Evolutionary conservation across 2,888 invertebrate species (phyloP), one percentile per base, ranked within the genome.

Genomic region (Tolmerus cingulatus): DNA sequence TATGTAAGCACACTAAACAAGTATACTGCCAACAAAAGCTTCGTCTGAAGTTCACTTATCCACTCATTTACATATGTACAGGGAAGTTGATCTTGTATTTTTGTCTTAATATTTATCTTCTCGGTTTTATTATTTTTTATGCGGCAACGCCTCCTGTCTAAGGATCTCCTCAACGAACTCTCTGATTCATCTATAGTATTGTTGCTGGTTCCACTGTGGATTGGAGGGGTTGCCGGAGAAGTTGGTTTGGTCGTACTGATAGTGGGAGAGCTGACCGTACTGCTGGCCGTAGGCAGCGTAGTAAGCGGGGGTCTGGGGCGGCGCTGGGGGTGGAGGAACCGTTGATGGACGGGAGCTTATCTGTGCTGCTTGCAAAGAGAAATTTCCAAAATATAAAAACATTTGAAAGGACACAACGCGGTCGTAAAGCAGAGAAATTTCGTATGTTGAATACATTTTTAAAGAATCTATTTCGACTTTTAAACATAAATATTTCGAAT

Each of bases 271-370:
- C 81, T 88, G 88, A 16, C 87, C 88, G 76, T 87, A 89, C 30
- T 87, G 89, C 66, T 88, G 87, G 23, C 87, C 86, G 30, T 88
- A 92, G 2, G 92, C 91, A 9, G 91, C 89, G 87, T 90, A 90
- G 88, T 92, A 92, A 5, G 77, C 76, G 16, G 78, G 57, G 19
- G 77, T 57, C 7, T 81, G 40, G 79, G 91, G 87, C 37, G 88
- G 88, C 7, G 74, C 77, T 16, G 93, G 92, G 12, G 94, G 94
- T 77, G 94, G 94, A 30, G 93, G 93, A 89, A 94, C 94, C 90
- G 91, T 91, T 14, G 88, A 55, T 57, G 87, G 57, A 14, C 87
- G 87, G n/a, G 88, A 87, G 55, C 66, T 88, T n/a, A 87, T 77
- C 34, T 88, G 87, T 23, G 84, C 86, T 66, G 78, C 57, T 57